Evolutionary conservation across 92 coral and sea anemone species (phyloP), one percentile per base, ranked within the genome.

Genomic region (Desmophyllum pertusum): DNA sequence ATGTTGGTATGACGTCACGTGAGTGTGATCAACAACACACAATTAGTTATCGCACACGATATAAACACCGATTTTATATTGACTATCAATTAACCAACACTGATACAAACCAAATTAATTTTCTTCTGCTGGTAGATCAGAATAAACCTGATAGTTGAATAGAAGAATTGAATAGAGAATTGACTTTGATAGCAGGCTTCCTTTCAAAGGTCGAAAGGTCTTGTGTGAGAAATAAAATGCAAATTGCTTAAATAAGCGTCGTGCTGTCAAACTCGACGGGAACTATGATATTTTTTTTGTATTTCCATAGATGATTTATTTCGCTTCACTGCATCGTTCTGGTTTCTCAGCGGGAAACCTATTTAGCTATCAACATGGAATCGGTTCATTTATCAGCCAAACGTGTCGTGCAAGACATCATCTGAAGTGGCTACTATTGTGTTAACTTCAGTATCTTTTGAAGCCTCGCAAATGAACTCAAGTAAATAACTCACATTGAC

Each of bases 401-500:
- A 5, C 59, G 61, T 31, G 64, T 52, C 43, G 10, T 68, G 38
- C 29, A 18, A 51, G 76, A 46, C 75, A 80, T 8, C 29, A 48
- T 31, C 36, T 45, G 46, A 80, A 80, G 76, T 67, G 74, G 66
- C 51, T 30, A 25, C 73, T 52, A 51, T 67, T 80, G 66, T 69
- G 46, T 66, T 48, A 23, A 77, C 81, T 77, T n/a, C 64, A 8
- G 64, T 25, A 41, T 59, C 43, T 75, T n/a, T 13, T 43, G 57
- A 65, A 79, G 62, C 79, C 31, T 79, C 29, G 66, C 30, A 80
- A 80, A 46, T 68, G 42, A 67, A 45, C 84, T 80, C 62, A 10
- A 64, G 53, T 48, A 69, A 80, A 53, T 45, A 48, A 81, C 98
- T 92, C 69, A 94, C 98, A 66, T 94, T 93, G 25, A 89, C 93